A percentile compares a stretch with the other conserved stretches of the same genome.
Evolutionary conservation across 1,140 invertebrate genomes (phyloP).

Genomic region (Yoshiicerus persimilis): DNA sequence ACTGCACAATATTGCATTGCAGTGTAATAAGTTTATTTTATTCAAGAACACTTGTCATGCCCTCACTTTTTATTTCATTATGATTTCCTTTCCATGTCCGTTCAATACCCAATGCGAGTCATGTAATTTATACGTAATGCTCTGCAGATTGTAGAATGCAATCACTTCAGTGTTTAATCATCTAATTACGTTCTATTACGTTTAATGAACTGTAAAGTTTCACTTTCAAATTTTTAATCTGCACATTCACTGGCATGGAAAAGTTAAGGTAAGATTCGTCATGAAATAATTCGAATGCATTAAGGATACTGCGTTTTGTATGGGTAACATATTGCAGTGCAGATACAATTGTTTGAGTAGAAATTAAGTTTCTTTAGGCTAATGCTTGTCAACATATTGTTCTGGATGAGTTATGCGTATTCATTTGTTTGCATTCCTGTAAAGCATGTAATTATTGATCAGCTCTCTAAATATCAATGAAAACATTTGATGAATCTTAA

Average conservation of each 20-base stretch:
- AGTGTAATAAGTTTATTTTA: neutral
- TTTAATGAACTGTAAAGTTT: neutral
- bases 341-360: neutral
- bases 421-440: neutral
- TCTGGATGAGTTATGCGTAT: too few species aligned
- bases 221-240: neutral
- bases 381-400: too few species aligned
- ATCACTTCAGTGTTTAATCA: neutral
- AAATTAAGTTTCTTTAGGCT: too few species aligned
- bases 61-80: neutral
- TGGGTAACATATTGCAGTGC: neutral
- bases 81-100: neutral
- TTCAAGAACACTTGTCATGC: neutral
- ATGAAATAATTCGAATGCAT: too few species aligned
- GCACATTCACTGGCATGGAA: too few species aligned
- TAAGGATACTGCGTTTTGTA: neutral
- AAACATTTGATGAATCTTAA: neutral
- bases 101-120: neutral
- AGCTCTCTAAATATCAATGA: neutral
- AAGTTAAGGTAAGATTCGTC: neutral
- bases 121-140: neutral
- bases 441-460: neutral
- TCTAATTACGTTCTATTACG: neutral
- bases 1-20: too few species aligned
- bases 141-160: neutral